Percentiles rank a stretch among this genome's conserved stretches.
These are phyloP conservation scores for Pyrgilauda ruficollis DNA, from an alignment of 2,113 vertebrate genomes.

Conservation along the genomic window DNA sequence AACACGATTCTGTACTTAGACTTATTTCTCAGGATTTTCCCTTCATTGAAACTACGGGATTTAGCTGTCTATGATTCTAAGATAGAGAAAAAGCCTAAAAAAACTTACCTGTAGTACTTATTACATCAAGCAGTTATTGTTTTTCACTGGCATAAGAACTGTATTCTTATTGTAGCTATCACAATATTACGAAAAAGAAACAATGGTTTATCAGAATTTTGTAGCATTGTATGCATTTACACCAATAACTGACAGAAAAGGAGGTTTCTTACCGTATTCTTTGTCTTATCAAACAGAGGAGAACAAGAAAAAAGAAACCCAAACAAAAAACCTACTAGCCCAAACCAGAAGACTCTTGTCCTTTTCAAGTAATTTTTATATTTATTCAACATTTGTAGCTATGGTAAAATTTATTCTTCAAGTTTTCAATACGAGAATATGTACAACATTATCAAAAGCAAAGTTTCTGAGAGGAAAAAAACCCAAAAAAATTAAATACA, in stretches of 20 bases:
- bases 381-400: background rate
- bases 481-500: background rate
- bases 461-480: background rate
- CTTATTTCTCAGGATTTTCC: background rate
- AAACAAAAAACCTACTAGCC: background rate
- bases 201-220: background rate
- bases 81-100: background rate
- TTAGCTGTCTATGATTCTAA: background rate
- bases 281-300: background rate
- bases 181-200: background rate
- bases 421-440: background rate
- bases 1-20: background rate
- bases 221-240: background rate
- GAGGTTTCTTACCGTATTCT: background rate
- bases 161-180: background rate
- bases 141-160: background rate
- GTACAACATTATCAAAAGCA: background rate
- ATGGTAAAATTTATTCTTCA: background rate
- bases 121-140: background rate
- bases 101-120: background rate
- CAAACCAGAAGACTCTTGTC: background rate
- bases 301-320: accelerated
- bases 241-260: background rate
- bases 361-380: background rate
- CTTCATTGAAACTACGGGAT: background rate